Evolutionary conservation across 2,888 invertebrate species (phyloP), one percentile per base, ranked within the genome.

Genomic region (Cecidostiba fungosa): DNA sequence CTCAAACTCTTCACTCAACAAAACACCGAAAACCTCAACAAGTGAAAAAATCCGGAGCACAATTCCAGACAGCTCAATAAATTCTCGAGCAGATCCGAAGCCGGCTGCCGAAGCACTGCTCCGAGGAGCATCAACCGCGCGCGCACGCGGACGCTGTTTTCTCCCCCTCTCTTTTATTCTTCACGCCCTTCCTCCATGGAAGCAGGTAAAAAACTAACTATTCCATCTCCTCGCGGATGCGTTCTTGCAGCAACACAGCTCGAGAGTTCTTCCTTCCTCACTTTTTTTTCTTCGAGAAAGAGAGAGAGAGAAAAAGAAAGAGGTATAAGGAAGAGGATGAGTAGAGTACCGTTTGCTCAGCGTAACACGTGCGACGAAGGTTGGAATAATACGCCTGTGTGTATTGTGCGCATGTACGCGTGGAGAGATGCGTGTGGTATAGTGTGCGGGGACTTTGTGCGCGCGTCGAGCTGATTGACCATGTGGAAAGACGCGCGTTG

Each of bases 71-170:
- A 10, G 16, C 19, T 39, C 29, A 14, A 66, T 62, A 39, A 23
- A 26, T 59, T 62, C 26, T 4, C 23, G 16, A 77, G n/a, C 47
- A n/a, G 59, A 39, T 72, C 43, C 54, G 26, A 59, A 77, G 82
- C 82, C 82, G 82, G 77, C 82, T n/a, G 69, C 54, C 59, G 59
- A 29, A 77, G 36, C 54, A 82, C 82, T 82, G 76, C 66, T 8
- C 10, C 19, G 54, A 59, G 54, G n/a, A 59, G 54, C 54, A 59
- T n/a, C 19, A n/a, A n/a, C 19, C 47, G 73, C 73, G 50, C 80
- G 54, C 43, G 59, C 82, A 70, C 66, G 74, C 39, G 62, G 62
- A 62, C 62, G 76, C 50, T 62, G 39, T 39, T n/a, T n/a, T 47
- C 29, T 47, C 36, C 26, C 32, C 36, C 73, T 62, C 74, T 66